Base-by-base conservation (phyloP, 30 jellyfish, hydroid and myxozoan genomes). In the Nemopilema nomurai region DNA sequence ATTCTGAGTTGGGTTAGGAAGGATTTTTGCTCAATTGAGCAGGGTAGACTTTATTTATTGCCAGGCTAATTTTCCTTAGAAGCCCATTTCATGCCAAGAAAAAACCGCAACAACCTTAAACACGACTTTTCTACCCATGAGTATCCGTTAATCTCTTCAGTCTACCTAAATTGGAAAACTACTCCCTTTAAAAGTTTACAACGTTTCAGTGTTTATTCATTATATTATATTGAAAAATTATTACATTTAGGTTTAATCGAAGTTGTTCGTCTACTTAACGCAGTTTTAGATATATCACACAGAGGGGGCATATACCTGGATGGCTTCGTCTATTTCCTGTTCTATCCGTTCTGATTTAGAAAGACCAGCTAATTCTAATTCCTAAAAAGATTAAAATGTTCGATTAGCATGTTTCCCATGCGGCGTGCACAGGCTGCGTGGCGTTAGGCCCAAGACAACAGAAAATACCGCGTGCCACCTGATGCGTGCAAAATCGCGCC, bases 291-390 rank as follows among this genome's bases (percentile, higher is more conserved):
- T 13, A 23, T 67, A 23, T 28, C 77, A 65, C 81, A 20, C 77
- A 32, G 57, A 67, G 79, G 74, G 93, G 87, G 63, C 24, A 71
- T 69, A 64, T 86, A 93, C 98, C 96, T 93, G 97, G 81, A 94
- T 94, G 71, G 99, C 99, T 28, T 94, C 99, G 33, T 78, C 96
- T 50, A 94, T 89, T 85, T 88, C 97, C 69, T 85, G 80, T 85
- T 94, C 97, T 70, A 94, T 90, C 84, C 91, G 96, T 77, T 89
- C 90, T 68, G 96, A 87, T 79, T 87, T 87, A 90, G 90, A 49
- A 32, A 87, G 89, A 87, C 89, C 89, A 72, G 89, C 87, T 76
- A 76, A 67, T 87, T 87, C 96, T 79, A 87, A 87, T 26, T 87
- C 96, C 96, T 87, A 87, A 49, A 79, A 84, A 84, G 74, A 73